Base-by-base conservation (phyloP, 1,140 invertebrate species). In the Zaprionus kolodkinae region DNA sequence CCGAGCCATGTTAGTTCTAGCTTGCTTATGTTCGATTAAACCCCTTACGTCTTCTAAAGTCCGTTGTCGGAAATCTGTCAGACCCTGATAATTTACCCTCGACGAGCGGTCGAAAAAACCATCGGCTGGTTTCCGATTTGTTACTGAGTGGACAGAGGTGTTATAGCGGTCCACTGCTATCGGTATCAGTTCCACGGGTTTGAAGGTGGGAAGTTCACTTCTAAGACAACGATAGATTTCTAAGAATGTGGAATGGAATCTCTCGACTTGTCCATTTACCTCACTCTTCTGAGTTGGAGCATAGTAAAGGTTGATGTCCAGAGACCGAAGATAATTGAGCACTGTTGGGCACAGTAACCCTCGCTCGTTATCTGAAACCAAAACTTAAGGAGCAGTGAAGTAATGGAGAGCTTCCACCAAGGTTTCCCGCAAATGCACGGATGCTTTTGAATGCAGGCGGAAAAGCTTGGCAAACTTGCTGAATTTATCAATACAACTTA, bases 211-310 rank as follows among this genome's bases (percentile, higher is more conserved):
- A n/a, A 21, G 5, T 0, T 67, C 30, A 9, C 10, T 15, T 21
- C 50, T 69, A 3, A 73, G n/a, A 13, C 63, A 67, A 7, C 64
- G 12, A 15, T 50, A 67, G 0, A 73, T 60, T 13, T 72, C 55
- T 3, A 43, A 3, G 12, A 66, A 66, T 2, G 43, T 72, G 1
- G 55, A 72, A 10, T 66, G 70, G 12, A 61, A 65, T 10, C 43
- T 40, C 7, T 72, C 61, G 9, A 71, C 17, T 3, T 71, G 62
- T 3, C 62, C 45, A 12, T 72, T 65, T 0, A 60, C 48, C 21
- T 21, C 21, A 21, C 2, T 55, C 11, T 60, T 36, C 11, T 67
- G 56, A 13, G 30, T 45, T 6, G 52, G 40, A 0, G 52, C 62
- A 33, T 56, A 38, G 9, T 70, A 62, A 0, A 70, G 21, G 1